Base-by-base conservation (phyloP, 1,140 invertebrate genomes). In the Parapsyche elsis region DNA sequence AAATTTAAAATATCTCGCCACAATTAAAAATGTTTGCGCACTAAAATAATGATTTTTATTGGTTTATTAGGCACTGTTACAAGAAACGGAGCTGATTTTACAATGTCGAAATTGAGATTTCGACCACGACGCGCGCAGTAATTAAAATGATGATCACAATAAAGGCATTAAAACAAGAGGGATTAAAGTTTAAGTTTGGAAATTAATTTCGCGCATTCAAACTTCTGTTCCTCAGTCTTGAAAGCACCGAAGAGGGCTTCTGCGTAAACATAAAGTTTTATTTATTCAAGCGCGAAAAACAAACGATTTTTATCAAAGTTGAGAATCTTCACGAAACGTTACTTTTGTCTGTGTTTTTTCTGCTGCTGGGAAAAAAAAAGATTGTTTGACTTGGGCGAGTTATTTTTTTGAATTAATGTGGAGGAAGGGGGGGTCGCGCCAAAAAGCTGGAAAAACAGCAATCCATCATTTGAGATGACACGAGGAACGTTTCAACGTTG, bases 321-420 rank as follows among this genome's bases (percentile, higher is more conserved):
- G 30, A 67, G 71, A 79, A 83, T 83, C 81, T 83, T 83, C 76
- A 83, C 81, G 81, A 67, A 71, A 83, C 77, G 81, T 83, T 83
- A 83, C 81, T 83, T 81, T 80, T 79, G 80, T 76, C 19, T 24
- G 14, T 26, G 21, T 83, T 79, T 83, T 83, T 71, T 70, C 61
- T 30, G 79, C n/a, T 7, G 4, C 23, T 24, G 10, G 16, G 12
- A 53, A 53, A 53, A 53, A 53, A 53, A 1, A 2, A 53, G 49
- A 53, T 83, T 83, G 81, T 83, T 83, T 83, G 81, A 83, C 81
- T 83, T 83, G 74, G 45, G n/a, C 24, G 71, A 81, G 77, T 79
- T 83, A 81, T 83, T 83, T 83, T 83, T 83, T 83, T 83, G 81
- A 83, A 83, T 83, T 83, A 83, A 81, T 81, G 79, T 59, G 26